phyloP scores from a whole-genome alignment of 2,113 vertebrate genomes.

The Oryzias curvinotus region DNA sequence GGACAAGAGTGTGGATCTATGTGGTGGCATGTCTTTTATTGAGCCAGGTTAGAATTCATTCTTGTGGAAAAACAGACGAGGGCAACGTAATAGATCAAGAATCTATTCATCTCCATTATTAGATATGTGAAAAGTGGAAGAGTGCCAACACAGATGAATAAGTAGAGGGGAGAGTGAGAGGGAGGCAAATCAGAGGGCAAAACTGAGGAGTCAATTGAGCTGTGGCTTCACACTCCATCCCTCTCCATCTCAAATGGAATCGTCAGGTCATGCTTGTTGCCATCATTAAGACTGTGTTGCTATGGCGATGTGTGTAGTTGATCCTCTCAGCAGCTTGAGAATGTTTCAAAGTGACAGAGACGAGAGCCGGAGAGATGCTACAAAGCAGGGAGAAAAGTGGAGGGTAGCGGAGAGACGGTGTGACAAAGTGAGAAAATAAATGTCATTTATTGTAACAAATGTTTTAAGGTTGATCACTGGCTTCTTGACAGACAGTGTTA shows the following conservation, averaged over 20 bases:
- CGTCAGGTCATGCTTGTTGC: conserved; percentile 71
- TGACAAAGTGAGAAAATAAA: conserved; percentile 13
- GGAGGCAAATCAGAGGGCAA: conserved; percentile 67
- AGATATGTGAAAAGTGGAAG: conserved; percentile 34
- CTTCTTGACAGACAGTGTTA: background rate
- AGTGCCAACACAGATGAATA: conserved; percentile 53
- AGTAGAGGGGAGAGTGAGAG: conserved; percentile 48
- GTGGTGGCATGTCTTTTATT: conserved; percentile 3
- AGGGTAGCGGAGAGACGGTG: background rate
- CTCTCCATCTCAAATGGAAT: conserved; percentile 64
- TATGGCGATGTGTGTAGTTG: conserved; percentile 63
- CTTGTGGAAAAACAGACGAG: conserved; percentile 39
- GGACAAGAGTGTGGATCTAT: background rate
- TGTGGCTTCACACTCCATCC: conserved; percentile 63
- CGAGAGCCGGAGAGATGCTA: conserved; percentile 30
- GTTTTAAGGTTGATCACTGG: background rate
- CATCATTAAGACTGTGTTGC: conserved; percentile 72
- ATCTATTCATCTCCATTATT: conserved; percentile 60
- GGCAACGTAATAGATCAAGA: conserved; percentile 55
- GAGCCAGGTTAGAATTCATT: conserved; percentile 35
- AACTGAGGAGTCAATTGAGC: conserved; percentile 70
- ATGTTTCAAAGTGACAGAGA: conserved; percentile 59
- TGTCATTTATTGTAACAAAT: no score
- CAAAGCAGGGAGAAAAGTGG: conserved; percentile 22
- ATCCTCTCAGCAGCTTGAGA: conserved; percentile 49